Percentiles rank a stretch among this genome's conserved stretches.
Conservation (phyloP, 2,888 invertebrate genomes). For the Cheilosia soror region DNA sequence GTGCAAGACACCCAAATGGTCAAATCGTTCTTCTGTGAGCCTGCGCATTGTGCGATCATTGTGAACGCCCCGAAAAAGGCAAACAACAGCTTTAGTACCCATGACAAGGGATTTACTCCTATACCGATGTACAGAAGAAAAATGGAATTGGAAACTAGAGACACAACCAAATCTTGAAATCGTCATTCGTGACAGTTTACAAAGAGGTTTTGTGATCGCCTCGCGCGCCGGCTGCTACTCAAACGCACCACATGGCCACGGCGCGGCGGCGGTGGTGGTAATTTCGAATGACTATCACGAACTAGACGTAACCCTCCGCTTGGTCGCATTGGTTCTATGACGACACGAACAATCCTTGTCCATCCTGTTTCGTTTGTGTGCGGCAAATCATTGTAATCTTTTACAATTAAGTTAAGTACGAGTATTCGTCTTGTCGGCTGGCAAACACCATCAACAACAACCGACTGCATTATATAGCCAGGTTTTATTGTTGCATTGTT, state of each 20-base stretch:
- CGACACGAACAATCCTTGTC: conserved; percentile 59
- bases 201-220: conserved; percentile 57
- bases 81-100: not conserved
- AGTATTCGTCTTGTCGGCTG: conserved; percentile 39
- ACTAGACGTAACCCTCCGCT: conserved; percentile 37
- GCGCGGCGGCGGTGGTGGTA: not conserved
- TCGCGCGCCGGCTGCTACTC: conserved; percentile 45
- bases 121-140: conserved; percentile 5
- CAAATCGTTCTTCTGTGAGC: conserved; percentile 24
- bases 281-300: conserved; percentile 68
- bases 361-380: conserved; percentile 52
- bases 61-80: conserved; percentile 25
- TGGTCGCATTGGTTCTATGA: conserved; percentile 24
- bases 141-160: conserved; percentile 39
- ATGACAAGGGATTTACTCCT: not conserved
- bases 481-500: conserved; percentile 40
- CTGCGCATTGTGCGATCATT: conserved; percentile 10
- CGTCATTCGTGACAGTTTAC: conserved; percentile 74
- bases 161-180: conserved; percentile 61
- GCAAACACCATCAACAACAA: not conserved
- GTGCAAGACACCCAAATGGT: conserved; percentile 25
- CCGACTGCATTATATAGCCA: not conserved
- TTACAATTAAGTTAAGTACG: conserved; percentile 46
- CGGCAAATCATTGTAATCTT: conserved; percentile 30
- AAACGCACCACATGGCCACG: conserved; percentile 39